A percentile compares a stretch with the other conserved stretches of the same genome.
These are phyloP conservation scores for Aphelenchoides besseyi DNA, from an alignment of 1,140 invertebrate species.

Conservation along the genomic window DNA sequence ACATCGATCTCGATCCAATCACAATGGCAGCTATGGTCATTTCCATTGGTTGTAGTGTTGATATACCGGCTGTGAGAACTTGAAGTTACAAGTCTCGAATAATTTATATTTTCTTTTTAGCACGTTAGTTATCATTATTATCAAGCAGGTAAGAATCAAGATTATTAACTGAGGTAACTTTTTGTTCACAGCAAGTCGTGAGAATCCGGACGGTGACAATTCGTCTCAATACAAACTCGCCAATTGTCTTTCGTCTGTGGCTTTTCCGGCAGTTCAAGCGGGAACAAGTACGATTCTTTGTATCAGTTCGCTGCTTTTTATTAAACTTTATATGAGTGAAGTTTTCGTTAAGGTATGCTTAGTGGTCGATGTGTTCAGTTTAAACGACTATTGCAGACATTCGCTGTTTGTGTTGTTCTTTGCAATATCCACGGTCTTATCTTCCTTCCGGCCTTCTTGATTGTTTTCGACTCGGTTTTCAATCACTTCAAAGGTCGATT, in stretches of 20 bases:
- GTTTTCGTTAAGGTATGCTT: slow-evolving; percentile 35
- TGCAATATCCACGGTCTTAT: slow-evolving; percentile 59
- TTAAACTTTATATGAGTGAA: slow-evolving; percentile 58
- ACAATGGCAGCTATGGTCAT: slow-evolving; percentile 65
- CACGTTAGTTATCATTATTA: slow-evolving; percentile 66
- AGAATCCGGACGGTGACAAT: slow-evolving; percentile 26
- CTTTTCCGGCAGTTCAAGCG: slow-evolving; percentile 59
- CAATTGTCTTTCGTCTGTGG: slow-evolving; percentile 61
- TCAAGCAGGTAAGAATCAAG: no score
- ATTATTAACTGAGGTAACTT: no score
- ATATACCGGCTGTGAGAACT: slow-evolving; percentile 63
- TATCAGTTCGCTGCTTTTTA: slow-evolving; percentile 53
- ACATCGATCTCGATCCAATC: slow-evolving; percentile 64
- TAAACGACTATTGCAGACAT: slow-evolving; percentile 58
- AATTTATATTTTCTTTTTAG: background rate
- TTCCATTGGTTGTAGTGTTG: slow-evolving; percentile 65
- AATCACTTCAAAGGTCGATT: slow-evolving; percentile 5
- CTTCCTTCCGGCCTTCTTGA: slow-evolving; percentile 60
- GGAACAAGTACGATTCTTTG: slow-evolving; percentile 58
- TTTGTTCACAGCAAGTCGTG: slow-evolving; percentile 29
- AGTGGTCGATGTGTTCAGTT: background rate
- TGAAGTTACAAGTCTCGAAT: no score
- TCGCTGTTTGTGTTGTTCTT: slow-evolving; percentile 57
- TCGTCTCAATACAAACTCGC: slow-evolving; percentile 48
- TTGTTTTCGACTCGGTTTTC: slow-evolving; percentile 46